These are phyloP conservation scores for Aviceda subcristata DNA, from an alignment of 2,113 vertebrate genomes.

Conservation along the genomic window DNA sequence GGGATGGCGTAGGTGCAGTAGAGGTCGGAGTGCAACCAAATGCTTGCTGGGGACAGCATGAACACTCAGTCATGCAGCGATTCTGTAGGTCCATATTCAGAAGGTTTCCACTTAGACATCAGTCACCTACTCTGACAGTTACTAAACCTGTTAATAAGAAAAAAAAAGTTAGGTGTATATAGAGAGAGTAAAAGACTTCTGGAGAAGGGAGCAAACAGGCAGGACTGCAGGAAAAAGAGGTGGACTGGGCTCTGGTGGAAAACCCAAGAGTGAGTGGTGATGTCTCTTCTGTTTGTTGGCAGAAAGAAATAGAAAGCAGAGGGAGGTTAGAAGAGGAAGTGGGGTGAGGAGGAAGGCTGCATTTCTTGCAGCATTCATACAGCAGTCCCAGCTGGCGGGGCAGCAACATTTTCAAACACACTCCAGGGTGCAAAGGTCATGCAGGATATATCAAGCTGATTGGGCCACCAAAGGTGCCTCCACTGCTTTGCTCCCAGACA, in stretches of 20 bases:
- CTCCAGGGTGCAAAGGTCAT: neutral
- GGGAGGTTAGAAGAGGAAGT: neutral
- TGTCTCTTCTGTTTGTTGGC: neutral
- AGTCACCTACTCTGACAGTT: neutral
- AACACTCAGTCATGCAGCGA: neutral
- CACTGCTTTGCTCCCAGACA: neutral
- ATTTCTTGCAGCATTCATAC: neutral
- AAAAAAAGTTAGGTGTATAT: neutral
- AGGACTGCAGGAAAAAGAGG: neutral
- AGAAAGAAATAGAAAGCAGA: neutral
- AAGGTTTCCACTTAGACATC: neutral
- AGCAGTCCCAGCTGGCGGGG: neutral
- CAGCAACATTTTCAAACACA: neutral
- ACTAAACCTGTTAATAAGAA: neutral
- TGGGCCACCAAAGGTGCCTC: neutral
- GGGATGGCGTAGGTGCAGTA: neutral
- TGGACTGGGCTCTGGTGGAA: neutral
- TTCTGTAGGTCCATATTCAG: neutral
- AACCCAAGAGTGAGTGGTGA: neutral
- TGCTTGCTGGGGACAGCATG: neutral
- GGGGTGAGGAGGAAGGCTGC: neutral
- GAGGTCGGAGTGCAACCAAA: neutral
- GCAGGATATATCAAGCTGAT: neutral
- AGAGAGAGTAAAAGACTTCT: neutral
- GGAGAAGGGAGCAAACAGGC: neutral